Evolutionary conservation across 2,113 vertebrate genomes (phyloP), one percentile per base, ranked within the genome.

Genomic region (Neolamprologus toae): DNA sequence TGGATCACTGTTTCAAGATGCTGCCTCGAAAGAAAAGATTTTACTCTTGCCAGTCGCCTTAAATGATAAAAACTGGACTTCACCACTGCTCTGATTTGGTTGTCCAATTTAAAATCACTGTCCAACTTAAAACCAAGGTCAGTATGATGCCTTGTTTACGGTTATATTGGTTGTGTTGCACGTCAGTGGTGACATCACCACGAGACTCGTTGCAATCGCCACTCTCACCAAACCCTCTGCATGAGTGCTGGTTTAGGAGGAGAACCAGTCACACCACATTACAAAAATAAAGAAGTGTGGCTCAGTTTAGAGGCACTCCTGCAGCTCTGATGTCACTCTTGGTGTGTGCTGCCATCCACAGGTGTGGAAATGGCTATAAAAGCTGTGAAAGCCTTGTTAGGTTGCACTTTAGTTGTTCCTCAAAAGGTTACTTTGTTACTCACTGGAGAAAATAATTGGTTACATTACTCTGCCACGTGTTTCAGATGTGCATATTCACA

Each of bases 71-170:
- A n/a, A n/a, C n/a, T n/a, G n/a, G n/a, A n/a, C n/a, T n/a, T n/a
- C n/a, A n/a, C n/a, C n/a, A n/a, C n/a, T n/a, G n/a, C n/a, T n/a
- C n/a, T n/a, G n/a, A n/a, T n/a, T n/a, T n/a, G n/a, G n/a, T n/a
- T n/a, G n/a, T n/a, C n/a, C n/a, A n/a, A n/a, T n/a, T n/a, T n/a
- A n/a, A n/a, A n/a, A n/a, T n/a, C n/a, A n/a, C n/a, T n/a, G n/a
- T n/a, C n/a, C n/a, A n/a, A n/a, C n/a, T n/a, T n/a, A n/a, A n/a
- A n/a, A n/a, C n/a, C n/a, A n/a, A n/a, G n/a, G n/a, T n/a, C n/a
- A n/a, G n/a, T n/a, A n/a, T 23, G 28, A 37, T 13, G 33, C 19
- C 0, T 0, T 66, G 33, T 66, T 37, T 68, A 68, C 0, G 61
- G 61, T 0, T 0, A 0, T 37, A 68, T 21, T 68, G 33, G 61